These are phyloP conservation scores for Julus scandinavius DNA, from an alignment of 2,888 invertebrate species.

Conservation along the genomic window DNA sequence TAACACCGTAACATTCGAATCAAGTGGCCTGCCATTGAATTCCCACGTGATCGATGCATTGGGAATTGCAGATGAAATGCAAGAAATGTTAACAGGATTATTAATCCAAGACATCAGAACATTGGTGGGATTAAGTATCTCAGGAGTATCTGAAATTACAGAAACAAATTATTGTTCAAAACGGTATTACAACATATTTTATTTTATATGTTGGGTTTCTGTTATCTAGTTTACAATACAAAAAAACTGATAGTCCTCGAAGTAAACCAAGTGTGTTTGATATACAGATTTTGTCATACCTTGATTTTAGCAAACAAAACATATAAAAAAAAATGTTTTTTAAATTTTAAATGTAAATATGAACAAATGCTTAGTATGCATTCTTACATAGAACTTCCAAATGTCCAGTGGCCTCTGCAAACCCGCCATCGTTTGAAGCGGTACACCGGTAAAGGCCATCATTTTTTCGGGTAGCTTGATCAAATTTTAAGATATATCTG, in stretches of 20 bases:
- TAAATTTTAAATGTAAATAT: no score
- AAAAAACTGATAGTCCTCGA: no score
- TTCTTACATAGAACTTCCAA: slow-evolving; percentile 65
- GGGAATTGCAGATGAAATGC: slow-evolving; percentile 83
- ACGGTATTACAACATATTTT: not conserved
- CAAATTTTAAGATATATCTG: slow-evolving; percentile 71
- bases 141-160: slow-evolving; percentile 54
- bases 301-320: no score
- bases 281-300: no score
- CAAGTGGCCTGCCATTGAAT: slow-evolving; percentile 64
- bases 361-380: no score
- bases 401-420: slow-evolving; percentile 60
- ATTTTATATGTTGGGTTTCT: no score
- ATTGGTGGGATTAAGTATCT: not conserved
- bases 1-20: slow-evolving; percentile 71
- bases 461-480: slow-evolving; percentile 75
- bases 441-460: slow-evolving; percentile 91
- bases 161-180: no score
- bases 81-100: slow-evolving; percentile 83
- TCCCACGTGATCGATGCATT: slow-evolving; percentile 90
- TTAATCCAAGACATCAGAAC: slow-evolving; percentile 73
- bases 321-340: no score
- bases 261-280: no score
- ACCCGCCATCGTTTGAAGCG: slow-evolving; percentile 73
- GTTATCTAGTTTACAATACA: no score